Conservation (phyloP, 1,140 invertebrate species). For the Aphelenchoides fujianensis region DNA sequence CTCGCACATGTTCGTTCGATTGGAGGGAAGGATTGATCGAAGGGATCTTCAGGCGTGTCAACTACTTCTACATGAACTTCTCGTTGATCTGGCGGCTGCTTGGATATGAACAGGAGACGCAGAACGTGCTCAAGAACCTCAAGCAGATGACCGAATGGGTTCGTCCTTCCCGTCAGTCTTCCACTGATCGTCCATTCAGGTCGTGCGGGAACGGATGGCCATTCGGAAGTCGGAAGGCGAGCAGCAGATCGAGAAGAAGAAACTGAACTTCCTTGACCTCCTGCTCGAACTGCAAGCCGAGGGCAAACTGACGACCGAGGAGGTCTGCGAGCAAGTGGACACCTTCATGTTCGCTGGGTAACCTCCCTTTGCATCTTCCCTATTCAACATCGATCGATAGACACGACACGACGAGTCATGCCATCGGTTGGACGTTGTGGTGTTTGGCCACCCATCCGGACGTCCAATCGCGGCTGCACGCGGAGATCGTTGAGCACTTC, state of each 20-base stretch:
- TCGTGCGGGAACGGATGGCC: slow-evolving; percentile 12
- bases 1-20: too few species aligned
- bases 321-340: slow-evolving; percentile 72
- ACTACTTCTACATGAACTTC: slow-evolving; percentile 3
- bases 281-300: neutral
- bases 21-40: too few species aligned
- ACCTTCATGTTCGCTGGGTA: slow-evolving; percentile 75
- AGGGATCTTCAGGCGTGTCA: too few species aligned
- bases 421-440: slow-evolving; percentile 34
- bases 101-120: slow-evolving; percentile 7
- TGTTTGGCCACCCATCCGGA: slow-evolving; percentile 36
- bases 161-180: neutral
- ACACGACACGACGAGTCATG: slow-evolving; percentile 36
- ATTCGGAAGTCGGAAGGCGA: neutral
- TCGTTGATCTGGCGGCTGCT: slow-evolving; percentile 14
- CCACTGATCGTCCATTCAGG: neutral
- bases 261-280: slow-evolving; percentile 10
- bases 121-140: neutral
- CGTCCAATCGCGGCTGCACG: slow-evolving; percentile 33
- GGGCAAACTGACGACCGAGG: neutral
- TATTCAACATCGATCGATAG: neutral
- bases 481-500: slow-evolving; percentile 35
- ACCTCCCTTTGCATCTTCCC: too few species aligned
- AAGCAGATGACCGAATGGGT: neutral
- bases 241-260: slow-evolving; percentile 5